phyloP scores from a whole-genome alignment of 2,888 invertebrate species.

The Meghimatium bilineatum region DNA sequence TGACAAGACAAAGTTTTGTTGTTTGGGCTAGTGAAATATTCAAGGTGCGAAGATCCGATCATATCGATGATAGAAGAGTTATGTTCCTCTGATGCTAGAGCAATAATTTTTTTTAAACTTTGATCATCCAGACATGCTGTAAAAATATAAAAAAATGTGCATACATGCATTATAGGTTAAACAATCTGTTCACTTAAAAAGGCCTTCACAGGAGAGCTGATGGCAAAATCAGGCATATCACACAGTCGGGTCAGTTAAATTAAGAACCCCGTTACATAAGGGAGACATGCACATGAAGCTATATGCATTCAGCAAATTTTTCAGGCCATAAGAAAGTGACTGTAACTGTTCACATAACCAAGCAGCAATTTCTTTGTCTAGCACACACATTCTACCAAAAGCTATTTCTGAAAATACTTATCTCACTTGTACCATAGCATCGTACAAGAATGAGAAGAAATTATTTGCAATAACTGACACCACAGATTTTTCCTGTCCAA shows the following conservation, averaged over 20 bases:
- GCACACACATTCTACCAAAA: background rate
- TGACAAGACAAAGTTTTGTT: constrained; percentile 50
- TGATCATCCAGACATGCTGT: constrained; percentile 45
- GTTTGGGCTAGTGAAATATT: constrained; percentile 22
- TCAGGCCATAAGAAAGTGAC: background rate
- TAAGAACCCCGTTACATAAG: background rate
- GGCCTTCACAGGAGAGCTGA: constrained; percentile 20
- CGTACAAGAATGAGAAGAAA: no score
- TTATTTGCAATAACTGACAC: background rate
- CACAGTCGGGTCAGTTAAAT: background rate
- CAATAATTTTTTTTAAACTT: constrained; percentile 45
- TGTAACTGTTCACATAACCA: background rate
- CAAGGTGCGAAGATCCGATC: constrained; percentile 28
- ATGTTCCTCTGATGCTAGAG: constrained; percentile 35
- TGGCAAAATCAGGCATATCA: constrained; percentile 29
- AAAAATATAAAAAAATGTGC: constrained; percentile 15
- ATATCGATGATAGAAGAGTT: constrained; percentile 36
- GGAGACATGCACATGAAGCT: background rate
- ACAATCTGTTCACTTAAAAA: background rate
- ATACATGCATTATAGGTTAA: constrained; percentile 18
- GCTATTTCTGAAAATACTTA: background rate
- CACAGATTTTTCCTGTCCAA: background rate
- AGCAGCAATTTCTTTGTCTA: background rate
- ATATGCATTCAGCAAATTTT: background rate
- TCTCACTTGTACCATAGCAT: no score